These are phyloP conservation scores for Leptodactylus fuscus DNA, from an alignment of 2,113 vertebrate species.

Conservation along the genomic window DNA sequence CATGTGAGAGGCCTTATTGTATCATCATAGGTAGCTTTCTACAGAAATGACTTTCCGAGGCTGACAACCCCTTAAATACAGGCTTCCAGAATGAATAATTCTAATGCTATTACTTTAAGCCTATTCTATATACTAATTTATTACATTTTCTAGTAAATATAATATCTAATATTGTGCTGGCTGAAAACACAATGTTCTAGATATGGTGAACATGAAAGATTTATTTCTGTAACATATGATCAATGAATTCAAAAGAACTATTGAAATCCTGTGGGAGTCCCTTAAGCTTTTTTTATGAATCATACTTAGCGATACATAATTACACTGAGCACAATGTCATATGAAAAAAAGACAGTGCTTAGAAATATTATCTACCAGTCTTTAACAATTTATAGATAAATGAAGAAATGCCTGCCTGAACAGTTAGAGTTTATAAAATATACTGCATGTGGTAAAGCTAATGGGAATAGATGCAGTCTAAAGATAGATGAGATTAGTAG, in stretches of 20 bases:
- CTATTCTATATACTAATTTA: too few species aligned
- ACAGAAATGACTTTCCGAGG: too few species aligned
- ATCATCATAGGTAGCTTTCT: too few species aligned
- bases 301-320: constrained; percentile 23
- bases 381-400: constrained; percentile 15
- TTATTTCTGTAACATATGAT: neutral
- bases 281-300: constrained; percentile 28
- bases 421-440: neutral
- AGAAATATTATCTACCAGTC: constrained; percentile 17
- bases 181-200: neutral
- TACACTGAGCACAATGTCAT: constrained; percentile 5
- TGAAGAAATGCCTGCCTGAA: neutral
- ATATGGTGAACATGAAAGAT: neutral
- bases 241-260: constrained; percentile 16
- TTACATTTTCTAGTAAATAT: too few species aligned
- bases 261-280: neutral
- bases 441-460: constrained; percentile 1
- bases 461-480: constrained; percentile 15
- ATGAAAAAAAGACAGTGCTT: constrained; percentile 6
- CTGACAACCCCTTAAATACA: too few species aligned
- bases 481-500: neutral
- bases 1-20: too few species aligned
- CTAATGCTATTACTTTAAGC: too few species aligned
- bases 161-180: neutral
- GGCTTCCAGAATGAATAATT: too few species aligned